A percentile compares a stretch with the other conserved stretches of the same genome.
phyloP scores from a whole-genome alignment of 2,888 invertebrate genomes.

The Patella depressa region DNA sequence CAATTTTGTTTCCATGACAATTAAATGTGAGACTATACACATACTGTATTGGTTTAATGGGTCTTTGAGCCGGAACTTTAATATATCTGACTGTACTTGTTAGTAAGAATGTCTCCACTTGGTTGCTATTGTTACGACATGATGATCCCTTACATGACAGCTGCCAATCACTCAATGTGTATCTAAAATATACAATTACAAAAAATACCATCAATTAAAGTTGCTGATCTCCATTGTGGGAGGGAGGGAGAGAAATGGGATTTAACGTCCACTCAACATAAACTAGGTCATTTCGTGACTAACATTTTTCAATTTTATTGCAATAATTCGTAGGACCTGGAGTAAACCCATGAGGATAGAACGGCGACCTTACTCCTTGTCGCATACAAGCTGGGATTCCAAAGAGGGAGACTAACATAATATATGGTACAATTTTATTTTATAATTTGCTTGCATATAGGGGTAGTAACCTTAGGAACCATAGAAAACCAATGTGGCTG shows the following conservation, averaged over 20 bases:
- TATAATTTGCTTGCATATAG: neutral
- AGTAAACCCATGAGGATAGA: no score
- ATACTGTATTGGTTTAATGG: conserved; percentile 23
- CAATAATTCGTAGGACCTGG: no score
- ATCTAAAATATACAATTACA: conserved; percentile 44
- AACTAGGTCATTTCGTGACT: no score
- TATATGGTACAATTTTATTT: no score
- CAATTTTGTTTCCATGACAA: no score
- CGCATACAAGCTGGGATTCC: no score
- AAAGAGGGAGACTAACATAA: no score
- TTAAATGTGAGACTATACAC: neutral
- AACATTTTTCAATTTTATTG: neutral
- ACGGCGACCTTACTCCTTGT: no score
- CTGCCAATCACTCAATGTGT: conserved; percentile 52
- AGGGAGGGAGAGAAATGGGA: no score
- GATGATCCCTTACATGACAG: conserved; percentile 50
- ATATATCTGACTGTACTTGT: conserved; percentile 52
- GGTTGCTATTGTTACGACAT: conserved; percentile 37
- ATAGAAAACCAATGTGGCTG: no score
- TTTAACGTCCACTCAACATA: no score
- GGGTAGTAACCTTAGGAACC: no score
- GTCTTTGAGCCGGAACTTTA: conserved; percentile 46
- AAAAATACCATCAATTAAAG: neutral
- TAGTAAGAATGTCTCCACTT: conserved; percentile 47
- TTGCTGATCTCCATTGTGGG: neutral